Evolutionary conservation across 2,888 invertebrate species (phyloP).

Genomic region (Merodon equestris): DNA sequence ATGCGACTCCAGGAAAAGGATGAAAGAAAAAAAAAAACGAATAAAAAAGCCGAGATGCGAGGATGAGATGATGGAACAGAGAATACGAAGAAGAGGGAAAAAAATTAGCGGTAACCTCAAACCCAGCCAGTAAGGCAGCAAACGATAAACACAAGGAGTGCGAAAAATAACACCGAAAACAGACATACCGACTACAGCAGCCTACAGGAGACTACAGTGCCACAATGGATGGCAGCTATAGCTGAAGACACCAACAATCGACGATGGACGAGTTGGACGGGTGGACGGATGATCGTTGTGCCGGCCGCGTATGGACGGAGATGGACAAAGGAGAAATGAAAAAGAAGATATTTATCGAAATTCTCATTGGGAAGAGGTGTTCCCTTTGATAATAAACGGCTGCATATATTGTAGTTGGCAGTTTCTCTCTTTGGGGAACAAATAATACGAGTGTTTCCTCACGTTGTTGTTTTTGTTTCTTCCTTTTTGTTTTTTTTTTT

Average conservation of each 20-base stretch:
- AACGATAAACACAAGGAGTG: slow-evolving; percentile 64
- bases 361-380: slow-evolving; percentile 69
- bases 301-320: slow-evolving; percentile 1
- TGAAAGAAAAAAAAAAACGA: background rate
- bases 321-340: slow-evolving; percentile 52
- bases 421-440: slow-evolving; percentile 64
- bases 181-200: slow-evolving; percentile 43
- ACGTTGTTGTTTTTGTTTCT: slow-evolving; percentile 33
- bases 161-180: slow-evolving; percentile 68
- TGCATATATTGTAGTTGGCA: slow-evolving; percentile 67
- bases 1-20: slow-evolving; percentile 38
- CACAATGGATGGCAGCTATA: background rate
- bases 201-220: background rate
- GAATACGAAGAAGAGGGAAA: slow-evolving; percentile 10
- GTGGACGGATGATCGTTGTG: background rate
- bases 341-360: slow-evolving; percentile 69
- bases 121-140: slow-evolving; percentile 56
- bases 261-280: slow-evolving; percentile 14
- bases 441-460: slow-evolving; percentile 68
- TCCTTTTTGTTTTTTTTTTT: background rate
- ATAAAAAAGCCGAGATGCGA: background rate
- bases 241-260: no score
- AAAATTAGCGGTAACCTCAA: slow-evolving; percentile 55
- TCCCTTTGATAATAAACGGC: slow-evolving; percentile 70
- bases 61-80: slow-evolving; percentile 4